Evolutionary conservation across 1,140 invertebrate species (phyloP).

Genomic region (Lepeophtheirus salmonis): DNA sequence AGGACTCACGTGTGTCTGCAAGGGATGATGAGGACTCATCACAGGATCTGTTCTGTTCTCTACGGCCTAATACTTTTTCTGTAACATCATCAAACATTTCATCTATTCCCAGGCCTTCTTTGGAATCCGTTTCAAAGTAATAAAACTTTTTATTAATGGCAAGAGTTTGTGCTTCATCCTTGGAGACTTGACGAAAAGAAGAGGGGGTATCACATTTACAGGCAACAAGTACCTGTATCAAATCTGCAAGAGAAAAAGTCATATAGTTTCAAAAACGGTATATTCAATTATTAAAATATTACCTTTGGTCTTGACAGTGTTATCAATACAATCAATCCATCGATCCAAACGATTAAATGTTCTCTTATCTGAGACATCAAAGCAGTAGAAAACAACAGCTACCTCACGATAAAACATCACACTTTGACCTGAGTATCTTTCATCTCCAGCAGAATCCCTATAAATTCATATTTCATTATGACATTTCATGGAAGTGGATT

Average conservation of each 20-base stretch:
- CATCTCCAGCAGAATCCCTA: background rate
- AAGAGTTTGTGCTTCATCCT: background rate
- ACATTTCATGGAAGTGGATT: too few relatives aligned
- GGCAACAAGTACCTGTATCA: background rate
- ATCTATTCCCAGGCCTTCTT: background rate
- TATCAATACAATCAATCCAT: background rate
- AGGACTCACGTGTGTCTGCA: background rate
- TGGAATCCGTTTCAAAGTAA: background rate
- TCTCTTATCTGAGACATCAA: background rate
- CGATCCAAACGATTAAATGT: background rate
- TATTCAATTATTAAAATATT: background rate
- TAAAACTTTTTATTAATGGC: background rate
- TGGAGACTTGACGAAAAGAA: background rate
- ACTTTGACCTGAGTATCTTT: background rate
- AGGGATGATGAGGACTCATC: background rate
- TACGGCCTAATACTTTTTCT: background rate
- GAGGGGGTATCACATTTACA: background rate
- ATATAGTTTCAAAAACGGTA: background rate
- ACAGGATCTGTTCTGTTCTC: background rate
- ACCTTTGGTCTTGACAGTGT: background rate
- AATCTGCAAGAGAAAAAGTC: background rate
- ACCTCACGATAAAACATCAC: background rate
- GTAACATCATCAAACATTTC: background rate
- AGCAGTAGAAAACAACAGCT: background rate
- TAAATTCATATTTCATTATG: too few relatives aligned